Percentiles rank a stretch among this genome's conserved stretches.
These are phyloP conservation scores for Ormyrus rosae DNA, from an alignment of 2,888 invertebrate genomes.

Conservation along the genomic window DNA sequence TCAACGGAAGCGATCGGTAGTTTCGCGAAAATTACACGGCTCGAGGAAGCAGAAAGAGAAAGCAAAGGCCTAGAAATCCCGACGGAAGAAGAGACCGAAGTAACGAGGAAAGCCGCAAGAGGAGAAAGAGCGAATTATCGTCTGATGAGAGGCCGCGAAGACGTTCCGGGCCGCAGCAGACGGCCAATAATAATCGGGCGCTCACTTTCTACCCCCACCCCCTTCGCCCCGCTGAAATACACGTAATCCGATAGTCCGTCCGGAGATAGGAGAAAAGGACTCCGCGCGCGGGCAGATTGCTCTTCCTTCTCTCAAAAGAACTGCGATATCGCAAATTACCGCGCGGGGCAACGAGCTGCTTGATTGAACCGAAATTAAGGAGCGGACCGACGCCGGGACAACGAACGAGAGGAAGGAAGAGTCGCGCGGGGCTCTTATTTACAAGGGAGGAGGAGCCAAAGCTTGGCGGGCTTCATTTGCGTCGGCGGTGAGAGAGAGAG, in stretches of 20 bases:
- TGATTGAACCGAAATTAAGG: slow-evolving; percentile 58
- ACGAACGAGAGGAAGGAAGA: neutral
- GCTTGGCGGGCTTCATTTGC: too few species aligned
- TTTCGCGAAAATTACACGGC: slow-evolving; percentile 8
- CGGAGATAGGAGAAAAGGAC: slow-evolving; percentile 22
- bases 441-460: too few species aligned
- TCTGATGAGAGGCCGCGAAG: slow-evolving; percentile 37
- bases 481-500: too few species aligned
- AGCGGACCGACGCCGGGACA: slow-evolving; percentile 1
- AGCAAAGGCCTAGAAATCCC: slow-evolving; percentile 12
- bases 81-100: neutral
- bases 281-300: slow-evolving; percentile 26
- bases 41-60: neutral
- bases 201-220: slow-evolving; percentile 10
- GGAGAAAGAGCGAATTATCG: neutral
- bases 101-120: slow-evolving; percentile 16
- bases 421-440: too few species aligned
- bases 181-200: slow-evolving; percentile 59
- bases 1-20: neutral
- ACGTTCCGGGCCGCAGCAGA: slow-evolving; percentile 41
- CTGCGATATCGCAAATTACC: slow-evolving; percentile 61
- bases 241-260: slow-evolving; percentile 58
- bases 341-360: slow-evolving; percentile 49
- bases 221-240: slow-evolving; percentile 55
- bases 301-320: slow-evolving; percentile 31